Evolutionary conservation across 2,797 vertebrate species (phyloP), one percentile per base, ranked within the genome.

Genomic region (Acanthurus lineatus): DNA sequence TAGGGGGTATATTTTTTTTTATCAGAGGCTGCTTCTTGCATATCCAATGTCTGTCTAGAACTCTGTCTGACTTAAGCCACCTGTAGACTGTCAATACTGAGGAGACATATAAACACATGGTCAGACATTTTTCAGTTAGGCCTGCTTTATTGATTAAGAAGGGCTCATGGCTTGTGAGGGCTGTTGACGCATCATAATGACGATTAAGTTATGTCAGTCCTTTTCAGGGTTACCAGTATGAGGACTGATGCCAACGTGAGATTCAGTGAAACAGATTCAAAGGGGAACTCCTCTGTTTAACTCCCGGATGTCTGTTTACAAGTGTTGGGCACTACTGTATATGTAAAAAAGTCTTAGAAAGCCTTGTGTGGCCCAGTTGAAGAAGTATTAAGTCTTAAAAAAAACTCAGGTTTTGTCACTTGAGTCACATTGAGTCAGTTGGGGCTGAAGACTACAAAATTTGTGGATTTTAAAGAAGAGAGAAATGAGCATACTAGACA

Each of bases 1-100:
- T 87, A 32, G 49, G 45, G 77, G 86, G 48, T 74, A 47, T 81
- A 47, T 81, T 78, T 76, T 48, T 77, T 62, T 73, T 83, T 58
- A 75, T 78, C 61, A 9, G 57, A 44, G 16, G 53, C 11, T 17
- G 47, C 45, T 48, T 76, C 73, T 57, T 83, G 63, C 73, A 76
- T 71, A 84, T 63, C 68, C 54, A 32, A 60, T 79, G 73, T 77
- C 56, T 6, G 17, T n/a, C 19, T 53, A 11, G 19, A 78, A 28
- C 16, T 16, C 35, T 3, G 15, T 60, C 84, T 72, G 70, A 81
- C 73, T 77, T 62, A 9, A 65, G 65, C 75, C 56, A 45, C 49
- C 60, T 58, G 67, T 60, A 59, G 20, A 22, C 32, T 38, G 53
- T n/a, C 48, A 32, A 3, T 9, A n/a, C 11, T 51, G 22, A 35